phyloP scores from a whole-genome alignment of 1,140 invertebrate genomes.

The Papilio helenus region DNA sequence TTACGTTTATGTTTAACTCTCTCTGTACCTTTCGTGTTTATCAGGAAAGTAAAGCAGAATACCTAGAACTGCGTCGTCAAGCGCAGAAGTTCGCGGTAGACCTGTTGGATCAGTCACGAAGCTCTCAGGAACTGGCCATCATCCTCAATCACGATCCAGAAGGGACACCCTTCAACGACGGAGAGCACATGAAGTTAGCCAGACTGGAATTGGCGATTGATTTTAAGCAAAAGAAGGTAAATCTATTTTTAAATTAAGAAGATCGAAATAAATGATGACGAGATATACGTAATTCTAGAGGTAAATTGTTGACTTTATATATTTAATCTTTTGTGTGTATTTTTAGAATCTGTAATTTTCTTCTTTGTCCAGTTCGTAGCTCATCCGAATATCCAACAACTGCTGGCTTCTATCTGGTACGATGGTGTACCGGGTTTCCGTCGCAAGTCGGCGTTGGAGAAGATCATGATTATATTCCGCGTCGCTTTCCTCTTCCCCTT shows the following conservation, averaged over 20 bases:
- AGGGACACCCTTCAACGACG: constrained; percentile 86
- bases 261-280: neutral
- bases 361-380: constrained; percentile 90
- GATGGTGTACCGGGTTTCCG: constrained; percentile 95
- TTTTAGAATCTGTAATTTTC: neutral
- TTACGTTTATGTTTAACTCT: neutral
- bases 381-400: constrained; percentile 96
- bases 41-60: constrained; percentile 90
- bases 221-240: constrained; percentile 96
- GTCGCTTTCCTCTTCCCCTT: constrained; percentile 93
- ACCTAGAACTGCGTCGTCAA: constrained; percentile 90
- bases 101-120: constrained; percentile 93
- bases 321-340: no score
- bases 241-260: constrained; percentile 17
- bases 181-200: constrained; percentile 90
- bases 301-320: no score
- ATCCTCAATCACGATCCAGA: constrained; percentile 94
- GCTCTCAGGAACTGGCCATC: constrained; percentile 95
- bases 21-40: neutral
- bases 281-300: neutral
- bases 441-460: constrained; percentile 87
- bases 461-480: constrained; percentile 87
- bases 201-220: constrained; percentile 94
- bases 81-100: constrained; percentile 96
- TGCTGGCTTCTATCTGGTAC: constrained; percentile 96